A percentile compares a stretch with the other conserved stretches of the same genome.
These are phyloP conservation scores for Cryptus armator DNA, from an alignment of 2,888 invertebrate species.

Conservation along the genomic window DNA sequence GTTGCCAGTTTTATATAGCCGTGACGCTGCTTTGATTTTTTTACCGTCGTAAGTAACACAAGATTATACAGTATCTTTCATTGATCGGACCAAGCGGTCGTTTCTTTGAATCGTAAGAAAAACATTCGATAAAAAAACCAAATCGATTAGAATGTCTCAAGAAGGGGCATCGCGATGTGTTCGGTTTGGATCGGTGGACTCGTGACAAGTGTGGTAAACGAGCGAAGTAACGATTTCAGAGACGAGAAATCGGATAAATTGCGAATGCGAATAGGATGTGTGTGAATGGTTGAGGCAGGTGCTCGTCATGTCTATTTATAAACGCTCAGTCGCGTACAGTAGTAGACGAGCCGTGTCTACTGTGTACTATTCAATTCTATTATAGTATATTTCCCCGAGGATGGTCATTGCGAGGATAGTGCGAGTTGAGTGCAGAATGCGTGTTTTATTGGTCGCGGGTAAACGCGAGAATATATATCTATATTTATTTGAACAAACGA, in stretches of 20 bases:
- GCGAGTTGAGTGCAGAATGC: constrained; percentile 28
- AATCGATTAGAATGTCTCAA: background rate
- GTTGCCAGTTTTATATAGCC: too few relatives aligned
- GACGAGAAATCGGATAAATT: constrained; percentile 47
- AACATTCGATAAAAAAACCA: background rate
- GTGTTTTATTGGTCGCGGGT: constrained; percentile 21
- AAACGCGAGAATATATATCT: background rate
- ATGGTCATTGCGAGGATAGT: constrained; percentile 28
- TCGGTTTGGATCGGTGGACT: constrained; percentile 20
- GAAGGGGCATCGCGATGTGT: constrained; percentile 23
- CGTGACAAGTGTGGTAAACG: constrained; percentile 15
- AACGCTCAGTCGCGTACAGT: constrained; percentile 49
- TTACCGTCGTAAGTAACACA: too few relatives aligned
- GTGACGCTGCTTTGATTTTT: too few relatives aligned
- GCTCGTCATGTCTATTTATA: constrained; percentile 75
- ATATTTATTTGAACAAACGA: background rate
- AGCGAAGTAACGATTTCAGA: constrained; percentile 28
- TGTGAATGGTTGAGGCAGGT: constrained; percentile 82
- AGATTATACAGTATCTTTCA: background rate
- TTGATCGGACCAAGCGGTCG: background rate
- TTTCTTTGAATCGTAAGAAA: constrained; percentile 1
- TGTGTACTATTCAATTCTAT: constrained; percentile 43
- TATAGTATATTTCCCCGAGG: constrained; percentile 33
- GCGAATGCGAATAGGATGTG: constrained; percentile 65
- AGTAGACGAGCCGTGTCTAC: constrained; percentile 23